Base-by-base conservation (phyloP, 2,888 invertebrate species). In the Acanthosepion esculentum region DNA sequence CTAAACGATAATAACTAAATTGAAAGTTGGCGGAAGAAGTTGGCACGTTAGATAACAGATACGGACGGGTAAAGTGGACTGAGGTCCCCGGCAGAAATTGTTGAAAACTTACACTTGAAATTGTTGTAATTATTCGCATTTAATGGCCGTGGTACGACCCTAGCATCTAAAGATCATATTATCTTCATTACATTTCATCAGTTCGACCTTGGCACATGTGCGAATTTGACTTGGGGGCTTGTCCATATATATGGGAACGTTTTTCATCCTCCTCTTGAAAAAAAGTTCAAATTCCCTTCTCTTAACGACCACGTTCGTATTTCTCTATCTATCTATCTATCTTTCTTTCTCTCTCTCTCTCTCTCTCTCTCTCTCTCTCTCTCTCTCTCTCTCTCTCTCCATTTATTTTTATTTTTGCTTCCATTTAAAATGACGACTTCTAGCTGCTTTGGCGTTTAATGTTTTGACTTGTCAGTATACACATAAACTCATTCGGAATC, bases 301-400 rank as follows among this genome's bases (percentile, higher is more conserved):
- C 29, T 10, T n/a, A 29, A 78, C 29, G 78, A 78, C 33, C n/a
- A 78, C 12, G 4, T 78, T 12, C n/a, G 10, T 18, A 78, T 78
- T 0, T 12, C 4, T n/a, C 15, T 5, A 2, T 15, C 1, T 5
- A 7, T 78, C n/a, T n/a, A 0, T 26, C 23, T 29, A 6, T 15
- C 15, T 64, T 20, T 23, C 26, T 26, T 1, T 29, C 26, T 26
- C 3, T 12, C 4, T n/a, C 15, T 5, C 12, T 15, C 1, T 5
- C 12, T 78, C n/a, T n/a, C 0, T 26, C 23, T 29, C 26, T 15
- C 15, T 64, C 26, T 23, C 26, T 26, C 8, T 29, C 26, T 26
- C 26, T 0, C 8, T 26, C 26, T 1, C 26, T 64, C 26, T 29
- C 5, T 64, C 7, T 8, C 26, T 53, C 10, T 1, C 15, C 53